Evolutionary conservation across 1,140 invertebrate genomes (phyloP).

Genomic region (Theocolax elegans): DNA sequence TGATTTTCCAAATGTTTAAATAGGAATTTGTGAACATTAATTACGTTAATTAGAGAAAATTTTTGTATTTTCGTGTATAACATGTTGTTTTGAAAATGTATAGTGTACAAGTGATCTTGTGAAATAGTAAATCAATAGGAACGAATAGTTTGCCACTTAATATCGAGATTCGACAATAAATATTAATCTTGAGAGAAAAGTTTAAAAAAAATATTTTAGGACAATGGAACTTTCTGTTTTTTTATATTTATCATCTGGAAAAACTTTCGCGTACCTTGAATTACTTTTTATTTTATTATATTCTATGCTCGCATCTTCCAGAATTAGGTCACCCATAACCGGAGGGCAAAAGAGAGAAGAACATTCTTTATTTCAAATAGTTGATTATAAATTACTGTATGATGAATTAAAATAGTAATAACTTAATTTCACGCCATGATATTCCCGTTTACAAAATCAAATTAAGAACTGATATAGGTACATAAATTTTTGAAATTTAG

Average conservation of each 20-base stretch:
- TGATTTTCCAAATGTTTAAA: no score
- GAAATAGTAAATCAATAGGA: no score
- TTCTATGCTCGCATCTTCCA: neutral
- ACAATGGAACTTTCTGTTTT: neutral
- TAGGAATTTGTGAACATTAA: no score
- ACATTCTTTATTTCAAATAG: neutral
- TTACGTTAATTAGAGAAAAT: no score
- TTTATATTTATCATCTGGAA: neutral
- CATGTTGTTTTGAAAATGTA: no score
- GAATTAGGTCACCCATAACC: conserved; percentile 4
- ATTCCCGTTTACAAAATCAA: neutral
- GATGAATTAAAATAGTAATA: neutral
- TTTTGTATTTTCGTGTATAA: no score
- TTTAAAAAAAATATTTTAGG: neutral
- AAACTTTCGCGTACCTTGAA: neutral
- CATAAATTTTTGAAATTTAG: no score
- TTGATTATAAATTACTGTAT: neutral
- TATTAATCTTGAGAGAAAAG: neutral
- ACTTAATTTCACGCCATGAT: neutral
- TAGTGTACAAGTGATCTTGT: no score
- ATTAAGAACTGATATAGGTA: neutral
- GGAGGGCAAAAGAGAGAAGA: neutral
- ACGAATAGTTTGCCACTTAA: no score
- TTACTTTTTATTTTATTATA: neutral
- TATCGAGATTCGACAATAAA: neutral